Percentiles rank a stretch among this genome's conserved stretches.
Conservation (phyloP, 1,140 invertebrate genomes). For the Adoxophyes honmai region DNA sequence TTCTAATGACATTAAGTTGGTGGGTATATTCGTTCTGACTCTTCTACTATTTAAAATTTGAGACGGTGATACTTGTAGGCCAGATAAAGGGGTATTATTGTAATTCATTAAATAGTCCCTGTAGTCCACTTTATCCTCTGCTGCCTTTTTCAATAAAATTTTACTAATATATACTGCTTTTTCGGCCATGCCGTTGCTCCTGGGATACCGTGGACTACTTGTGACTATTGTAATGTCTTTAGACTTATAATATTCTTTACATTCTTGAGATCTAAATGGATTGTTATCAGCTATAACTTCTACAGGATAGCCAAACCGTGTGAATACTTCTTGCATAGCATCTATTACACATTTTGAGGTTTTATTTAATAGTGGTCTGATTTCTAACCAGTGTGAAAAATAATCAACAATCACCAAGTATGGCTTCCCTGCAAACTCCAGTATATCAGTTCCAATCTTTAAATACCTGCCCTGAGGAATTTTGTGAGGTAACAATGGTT, state of each 20-base stretch:
- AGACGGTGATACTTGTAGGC: not conserved
- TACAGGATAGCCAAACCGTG: not conserved
- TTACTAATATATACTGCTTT: not conserved
- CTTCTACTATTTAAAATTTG: not conserved
- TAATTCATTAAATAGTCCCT: not conserved
- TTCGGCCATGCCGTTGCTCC: not conserved
- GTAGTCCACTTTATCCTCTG: not conserved
- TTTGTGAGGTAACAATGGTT: constrained; percentile 34
- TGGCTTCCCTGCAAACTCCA: constrained; percentile 22
- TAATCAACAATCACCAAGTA: constrained; percentile 17
- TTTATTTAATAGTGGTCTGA: not conserved
- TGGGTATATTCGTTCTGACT: not conserved
- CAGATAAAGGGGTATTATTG: not conserved
- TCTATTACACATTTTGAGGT: not conserved
- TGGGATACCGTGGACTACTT: not conserved
- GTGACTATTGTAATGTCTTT: not conserved
- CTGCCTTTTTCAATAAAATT: not conserved
- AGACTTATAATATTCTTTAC: not conserved
- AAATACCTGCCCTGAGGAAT: constrained; percentile 33
- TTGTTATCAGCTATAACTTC: not conserved
- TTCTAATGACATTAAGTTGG: not conserved
- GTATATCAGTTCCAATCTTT: constrained; percentile 36
- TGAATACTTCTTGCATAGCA: not conserved
- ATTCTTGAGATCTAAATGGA: not conserved
- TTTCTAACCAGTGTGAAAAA: not conserved